These are phyloP conservation scores for Chaetorhynchus papuensis DNA, from an alignment of 2,113 vertebrate species.

Conservation along the genomic window DNA sequence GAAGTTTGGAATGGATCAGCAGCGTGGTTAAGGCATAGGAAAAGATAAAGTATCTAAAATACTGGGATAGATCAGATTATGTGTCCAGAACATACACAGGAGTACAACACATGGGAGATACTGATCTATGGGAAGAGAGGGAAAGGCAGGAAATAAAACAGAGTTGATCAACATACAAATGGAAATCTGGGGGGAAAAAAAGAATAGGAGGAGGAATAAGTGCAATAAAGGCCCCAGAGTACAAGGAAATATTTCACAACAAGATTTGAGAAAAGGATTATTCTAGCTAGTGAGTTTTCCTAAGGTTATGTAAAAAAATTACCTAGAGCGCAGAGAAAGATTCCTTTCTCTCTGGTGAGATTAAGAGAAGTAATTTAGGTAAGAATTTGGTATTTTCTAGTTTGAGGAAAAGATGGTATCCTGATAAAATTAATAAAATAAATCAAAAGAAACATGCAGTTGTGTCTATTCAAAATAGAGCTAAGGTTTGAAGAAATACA, in stretches of 20 bases:
- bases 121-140: neutral
- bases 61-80: neutral
- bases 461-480: neutral
- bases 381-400: neutral
- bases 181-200: neutral
- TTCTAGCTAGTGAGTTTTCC: neutral
- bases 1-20: neutral
- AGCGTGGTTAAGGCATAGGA: neutral
- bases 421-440: neutral
- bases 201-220: neutral
- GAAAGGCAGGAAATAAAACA: neutral
- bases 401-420: neutral
- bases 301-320: neutral
- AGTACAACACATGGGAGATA: neutral
- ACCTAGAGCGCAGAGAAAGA: neutral
- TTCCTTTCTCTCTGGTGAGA: neutral
- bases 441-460: neutral
- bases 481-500: neutral
- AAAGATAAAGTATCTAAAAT: neutral
- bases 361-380: neutral
- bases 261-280: neutral
- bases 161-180: neutral
- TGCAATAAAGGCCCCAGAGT: neutral
- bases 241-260: neutral
- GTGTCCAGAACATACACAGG: neutral